Percentiles rank a stretch among this genome's conserved stretches.
Evolutionary conservation across 2,797 vertebrate genomes (phyloP).

Genomic region (Rhincodon typus): DNA sequence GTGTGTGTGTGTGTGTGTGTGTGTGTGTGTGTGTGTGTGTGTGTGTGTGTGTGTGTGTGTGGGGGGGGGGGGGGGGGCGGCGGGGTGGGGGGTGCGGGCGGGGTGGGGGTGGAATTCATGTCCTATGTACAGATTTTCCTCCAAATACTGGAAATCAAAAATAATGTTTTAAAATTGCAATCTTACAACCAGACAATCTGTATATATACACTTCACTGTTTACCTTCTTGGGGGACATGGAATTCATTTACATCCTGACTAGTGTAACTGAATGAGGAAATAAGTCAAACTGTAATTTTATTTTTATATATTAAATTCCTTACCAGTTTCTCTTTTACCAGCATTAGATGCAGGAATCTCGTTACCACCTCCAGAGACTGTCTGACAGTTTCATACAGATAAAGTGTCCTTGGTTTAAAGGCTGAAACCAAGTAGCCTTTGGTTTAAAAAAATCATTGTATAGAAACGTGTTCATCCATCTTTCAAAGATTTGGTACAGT

Average conservation of each 20-base stretch:
- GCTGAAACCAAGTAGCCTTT: not conserved
- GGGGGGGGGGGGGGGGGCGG: too few relatives aligned
- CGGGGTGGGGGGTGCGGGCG: too few relatives aligned
- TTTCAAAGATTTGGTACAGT: not conserved
- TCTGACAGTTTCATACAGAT: not conserved
- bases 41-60: too few relatives aligned
- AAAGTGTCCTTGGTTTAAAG: not conserved
- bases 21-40: too few relatives aligned
- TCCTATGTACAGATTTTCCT: not conserved
- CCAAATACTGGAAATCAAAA: not conserved
- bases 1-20: too few relatives aligned
- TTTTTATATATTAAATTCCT: not conserved
- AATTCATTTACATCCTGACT: not conserved
- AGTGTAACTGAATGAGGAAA: not conserved
- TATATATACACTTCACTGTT: not conserved
- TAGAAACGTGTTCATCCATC: conserved; percentile 13
- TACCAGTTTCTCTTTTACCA: not conserved
- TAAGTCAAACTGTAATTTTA: not conserved
- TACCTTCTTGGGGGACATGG: not conserved
- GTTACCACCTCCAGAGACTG: not conserved
- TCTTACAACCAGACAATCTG: not conserved
- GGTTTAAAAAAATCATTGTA: not conserved
- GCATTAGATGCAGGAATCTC: not conserved
- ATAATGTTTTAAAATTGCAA: not conserved
- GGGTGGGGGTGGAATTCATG: too few relatives aligned